These are phyloP conservation scores for Salvelinus alpinus DNA, from an alignment of 2,113 vertebrate genomes.

Conservation along the genomic window DNA sequence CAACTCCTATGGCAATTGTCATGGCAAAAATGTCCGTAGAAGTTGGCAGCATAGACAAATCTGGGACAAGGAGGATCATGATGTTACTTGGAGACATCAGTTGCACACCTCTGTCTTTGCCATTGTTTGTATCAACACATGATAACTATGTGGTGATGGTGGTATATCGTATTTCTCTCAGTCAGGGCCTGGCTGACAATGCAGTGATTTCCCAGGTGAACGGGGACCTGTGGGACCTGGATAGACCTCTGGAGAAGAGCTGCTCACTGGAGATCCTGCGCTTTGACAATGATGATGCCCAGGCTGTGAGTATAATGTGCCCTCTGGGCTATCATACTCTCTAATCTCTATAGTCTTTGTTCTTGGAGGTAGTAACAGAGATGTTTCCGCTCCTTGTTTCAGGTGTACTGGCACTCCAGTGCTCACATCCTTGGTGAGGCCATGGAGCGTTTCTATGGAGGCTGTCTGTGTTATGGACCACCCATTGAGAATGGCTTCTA, in stretches of 20 bases:
- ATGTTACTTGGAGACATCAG: no score
- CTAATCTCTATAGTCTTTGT: neutral
- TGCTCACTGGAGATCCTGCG: slow-evolving; percentile 90
- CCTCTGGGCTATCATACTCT: neutral
- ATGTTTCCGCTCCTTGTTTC: neutral
- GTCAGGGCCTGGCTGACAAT: slow-evolving; percentile 91
- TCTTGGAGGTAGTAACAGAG: neutral
- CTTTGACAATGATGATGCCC: slow-evolving; percentile 93
- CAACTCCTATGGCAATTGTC: neutral
- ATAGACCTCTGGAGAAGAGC: slow-evolving; percentile 87
- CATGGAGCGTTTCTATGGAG: slow-evolving; percentile 93
- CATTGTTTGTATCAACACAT: neutral
- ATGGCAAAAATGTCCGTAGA: no score
- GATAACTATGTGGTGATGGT: neutral
- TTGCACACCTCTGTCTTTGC: neutral
- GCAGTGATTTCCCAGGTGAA: slow-evolving; percentile 89
- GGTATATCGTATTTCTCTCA: slow-evolving; percentile 54
- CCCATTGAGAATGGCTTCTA: slow-evolving; percentile 98
- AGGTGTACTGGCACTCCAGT: slow-evolving; percentile 99
- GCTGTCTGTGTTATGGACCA: slow-evolving; percentile 95
- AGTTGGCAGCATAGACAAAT: neutral
- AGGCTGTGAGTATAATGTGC: slow-evolving; percentile 80
- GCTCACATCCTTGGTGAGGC: slow-evolving; percentile 97
- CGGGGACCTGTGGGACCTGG: slow-evolving; percentile 90
- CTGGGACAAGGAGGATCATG: no score